phyloP scores from a whole-genome alignment of 2,888 invertebrate genomes.

The Philereme transversata region DNA sequence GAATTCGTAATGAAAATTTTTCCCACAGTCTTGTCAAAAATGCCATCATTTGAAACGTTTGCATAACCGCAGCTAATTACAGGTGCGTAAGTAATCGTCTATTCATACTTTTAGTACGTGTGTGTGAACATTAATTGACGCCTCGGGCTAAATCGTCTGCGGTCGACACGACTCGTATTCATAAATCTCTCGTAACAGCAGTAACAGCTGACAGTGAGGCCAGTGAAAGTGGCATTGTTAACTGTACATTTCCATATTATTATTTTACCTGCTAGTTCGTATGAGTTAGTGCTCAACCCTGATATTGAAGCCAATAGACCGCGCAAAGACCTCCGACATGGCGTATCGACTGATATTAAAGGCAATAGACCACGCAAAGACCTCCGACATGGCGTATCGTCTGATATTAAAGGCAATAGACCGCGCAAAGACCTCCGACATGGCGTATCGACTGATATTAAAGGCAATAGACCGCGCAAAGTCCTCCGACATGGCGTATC shows the following conservation, averaged over 20 bases:
- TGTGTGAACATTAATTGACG: conserved; percentile 42
- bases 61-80: conserved; percentile 39
- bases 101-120: conserved; percentile 37
- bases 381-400: no score
- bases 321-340: no score
- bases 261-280: not conserved
- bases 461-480: no score
- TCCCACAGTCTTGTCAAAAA: conserved; percentile 28
- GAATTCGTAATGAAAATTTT: conserved; percentile 19
- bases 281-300: no score
- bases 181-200: conserved; percentile 46
- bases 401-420: no score
- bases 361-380: no score
- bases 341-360: no score
- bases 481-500: no score
- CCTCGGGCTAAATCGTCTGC: conserved; percentile 37
- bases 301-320: no score
- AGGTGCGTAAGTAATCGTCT: conserved; percentile 31
- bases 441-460: no score
- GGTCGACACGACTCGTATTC: conserved; percentile 36
- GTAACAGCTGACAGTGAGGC: conserved; percentile 42
- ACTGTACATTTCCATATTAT: conserved; percentile 12
- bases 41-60: conserved; percentile 28
- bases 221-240: conserved; percentile 49
- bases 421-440: no score